Base-by-base conservation (phyloP, 2,888 invertebrate species). In the Hydrotaea cyrtoneurina region DNA sequence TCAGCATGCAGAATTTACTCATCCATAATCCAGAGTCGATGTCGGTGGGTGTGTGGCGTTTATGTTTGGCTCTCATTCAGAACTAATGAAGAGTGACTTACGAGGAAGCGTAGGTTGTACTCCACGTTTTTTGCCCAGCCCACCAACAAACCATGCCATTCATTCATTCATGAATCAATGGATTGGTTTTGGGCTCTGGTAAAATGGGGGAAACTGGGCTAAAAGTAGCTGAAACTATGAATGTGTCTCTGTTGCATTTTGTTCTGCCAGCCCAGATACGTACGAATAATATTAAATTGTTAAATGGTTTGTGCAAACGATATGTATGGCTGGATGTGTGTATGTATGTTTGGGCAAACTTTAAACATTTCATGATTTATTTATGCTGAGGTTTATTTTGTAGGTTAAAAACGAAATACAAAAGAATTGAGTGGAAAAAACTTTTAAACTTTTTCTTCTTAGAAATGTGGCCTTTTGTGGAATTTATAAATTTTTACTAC, bases 111-210 rank as follows among this genome's bases (percentile, higher is more conserved):
- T 66, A 13, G 66, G 66, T 43, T 66, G 23, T 43, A 43, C 17
- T 66, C 43, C 43, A 66, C 43, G 19, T 36, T 66, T 31, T n/a
- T n/a, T 64, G 17, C 17, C n/a, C 39, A 62, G 15, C n/a, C 31
- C 15, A 2, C 36, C 36, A 36, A n/a, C 23, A 1, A 21, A 17
- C 31, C 62, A 62, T 31, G 26, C 17, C 36, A 7, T 53, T 21
- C 36, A 55, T 66, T 36, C 64, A 55, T 53, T 76, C 26, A 36
- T 53, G 73, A 74, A 74, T 74, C 73, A 59, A 74, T 74, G 73
- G 19, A 59, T 59, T 74, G 15, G 11, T 23, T 43, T 43, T 66
- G 21, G 13, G 19, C 2, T 66, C 21, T 39, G 21, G 66, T 17
- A 21, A 66, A 43, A 66, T 66, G 39, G 66, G 39, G 43, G 17